phyloP scores from a whole-genome alignment of 2,113 vertebrate genomes.

The Engraulis encrasicolus region DNA sequence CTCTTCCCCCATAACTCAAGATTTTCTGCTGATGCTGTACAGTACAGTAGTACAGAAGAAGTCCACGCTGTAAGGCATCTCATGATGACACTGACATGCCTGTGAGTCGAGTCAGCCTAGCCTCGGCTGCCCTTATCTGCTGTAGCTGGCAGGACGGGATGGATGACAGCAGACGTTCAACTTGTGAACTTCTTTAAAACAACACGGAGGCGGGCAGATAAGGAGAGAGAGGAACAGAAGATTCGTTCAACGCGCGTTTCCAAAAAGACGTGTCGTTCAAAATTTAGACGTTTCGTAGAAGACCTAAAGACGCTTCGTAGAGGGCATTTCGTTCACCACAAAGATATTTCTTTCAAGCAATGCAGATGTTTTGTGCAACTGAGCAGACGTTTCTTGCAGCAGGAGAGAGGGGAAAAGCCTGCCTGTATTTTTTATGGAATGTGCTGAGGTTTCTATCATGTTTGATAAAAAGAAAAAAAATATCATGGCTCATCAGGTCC shows the following conservation, averaged over 20 bases:
- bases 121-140: neutral
- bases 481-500: conserved; percentile 45
- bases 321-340: too few relatives aligned
- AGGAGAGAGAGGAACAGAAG: too few relatives aligned
- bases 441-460: conserved; percentile 13
- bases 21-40: conserved; percentile 9
- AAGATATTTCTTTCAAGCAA: too few relatives aligned
- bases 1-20: too few relatives aligned
- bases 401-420: conserved; percentile 36
- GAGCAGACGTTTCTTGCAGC: too few relatives aligned
- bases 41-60: too few relatives aligned
- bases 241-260: too few relatives aligned
- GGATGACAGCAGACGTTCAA: conserved; percentile 18
- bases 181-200: conserved; percentile 28
- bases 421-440: conserved; percentile 17
- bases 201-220: conserved; percentile 29
- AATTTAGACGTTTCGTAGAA: too few relatives aligned
- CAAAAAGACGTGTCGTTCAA: too few relatives aligned
- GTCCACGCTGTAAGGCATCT: neutral
- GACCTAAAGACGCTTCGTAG: too few relatives aligned
- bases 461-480: conserved; percentile 6
- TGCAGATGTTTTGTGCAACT: too few relatives aligned
- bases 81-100: neutral
- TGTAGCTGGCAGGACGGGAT: too few relatives aligned
- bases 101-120: conserved; percentile 18